phyloP scores from a whole-genome alignment of 1,140 invertebrate genomes.

The Drosophila parabipectinata region DNA sequence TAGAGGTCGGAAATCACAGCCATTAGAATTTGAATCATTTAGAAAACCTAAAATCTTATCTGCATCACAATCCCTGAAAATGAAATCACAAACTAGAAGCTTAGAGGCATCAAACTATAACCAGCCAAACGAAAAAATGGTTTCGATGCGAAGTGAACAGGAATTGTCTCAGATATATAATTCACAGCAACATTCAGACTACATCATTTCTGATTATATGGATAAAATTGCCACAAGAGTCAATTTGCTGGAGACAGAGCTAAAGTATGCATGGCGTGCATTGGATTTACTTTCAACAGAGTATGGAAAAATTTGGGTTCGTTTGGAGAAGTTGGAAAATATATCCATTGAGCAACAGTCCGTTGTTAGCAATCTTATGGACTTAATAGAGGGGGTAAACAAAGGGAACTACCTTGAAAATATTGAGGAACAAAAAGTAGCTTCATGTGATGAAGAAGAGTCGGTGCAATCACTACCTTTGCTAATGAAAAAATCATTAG shows the following conservation, averaged over 20 bases:
- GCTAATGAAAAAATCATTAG: conserved; percentile 17
- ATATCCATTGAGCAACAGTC: conserved; percentile 95
- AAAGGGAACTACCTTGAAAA: conserved; percentile 23
- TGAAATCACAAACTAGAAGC: conserved; percentile 17
- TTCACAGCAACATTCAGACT: conserved; percentile 85
- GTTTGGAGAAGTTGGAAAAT: conserved; percentile 95
- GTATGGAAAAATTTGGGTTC: conserved; percentile 97
- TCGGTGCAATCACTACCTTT: conserved; percentile 13
- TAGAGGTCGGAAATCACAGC: not conserved
- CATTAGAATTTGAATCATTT: conserved; percentile 6
- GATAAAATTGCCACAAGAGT: conserved; percentile 93
- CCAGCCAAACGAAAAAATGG: conserved; percentile 54
- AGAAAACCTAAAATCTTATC: not conserved
- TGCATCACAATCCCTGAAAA: not conserved
- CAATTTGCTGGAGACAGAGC: conserved; percentile 93
- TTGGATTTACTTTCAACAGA: conserved; percentile 95
- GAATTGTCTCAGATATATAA: conserved; percentile 72
- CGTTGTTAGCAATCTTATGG: conserved; percentile 94
- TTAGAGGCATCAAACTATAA: conserved; percentile 16
- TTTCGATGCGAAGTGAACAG: conserved; percentile 72
- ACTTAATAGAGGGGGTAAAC: conserved; percentile 87
- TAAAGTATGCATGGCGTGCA: conserved; percentile 96
- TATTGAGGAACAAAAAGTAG: conserved; percentile 11
- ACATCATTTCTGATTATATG: conserved; percentile 94
- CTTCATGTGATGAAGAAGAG: conserved; percentile 27